These are phyloP conservation scores for Pachycephala philippinensis DNA, from an alignment of 2,113 vertebrate genomes.

Conservation along the genomic window DNA sequence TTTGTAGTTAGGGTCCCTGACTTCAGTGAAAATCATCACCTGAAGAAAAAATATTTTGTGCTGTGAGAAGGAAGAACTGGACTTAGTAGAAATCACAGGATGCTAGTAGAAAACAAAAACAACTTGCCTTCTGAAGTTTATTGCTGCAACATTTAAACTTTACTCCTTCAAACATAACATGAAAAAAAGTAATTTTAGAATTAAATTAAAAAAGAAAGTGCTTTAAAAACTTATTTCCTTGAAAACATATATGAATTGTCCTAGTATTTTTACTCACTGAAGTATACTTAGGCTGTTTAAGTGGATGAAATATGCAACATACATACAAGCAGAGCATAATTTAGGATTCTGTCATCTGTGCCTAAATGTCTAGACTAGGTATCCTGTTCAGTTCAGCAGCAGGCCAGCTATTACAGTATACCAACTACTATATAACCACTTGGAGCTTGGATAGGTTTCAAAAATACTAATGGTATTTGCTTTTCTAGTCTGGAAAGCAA, in stretches of 20 bases:
- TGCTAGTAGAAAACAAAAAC: neutral
- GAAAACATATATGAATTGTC: neutral
- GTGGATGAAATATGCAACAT: neutral
- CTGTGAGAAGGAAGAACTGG: neutral
- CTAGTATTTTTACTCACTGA: neutral
- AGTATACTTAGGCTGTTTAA: neutral
- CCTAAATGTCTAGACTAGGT: slow-evolving; percentile 37
- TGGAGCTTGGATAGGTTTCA: neutral
- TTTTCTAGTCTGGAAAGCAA: slow-evolving; percentile 5
- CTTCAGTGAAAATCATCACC: neutral
- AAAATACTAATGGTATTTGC: neutral
- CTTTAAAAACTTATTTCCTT: neutral
- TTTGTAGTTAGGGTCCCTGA: neutral
- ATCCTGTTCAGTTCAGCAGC: slow-evolving; percentile 18
- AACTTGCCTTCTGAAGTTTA: neutral
- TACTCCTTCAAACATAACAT: neutral
- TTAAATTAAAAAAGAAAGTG: neutral
- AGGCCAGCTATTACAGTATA: slow-evolving; percentile 11
- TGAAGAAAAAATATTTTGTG: neutral
- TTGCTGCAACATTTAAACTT: neutral
- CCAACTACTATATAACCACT: neutral
- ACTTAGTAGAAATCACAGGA: neutral
- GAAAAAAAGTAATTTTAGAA: neutral
- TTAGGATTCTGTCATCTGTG: slow-evolving; percentile 12
- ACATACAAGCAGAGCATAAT: neutral